Evolutionary conservation across 1,140 invertebrate genomes (phyloP).

Genomic region (Chymomyza costata): DNA sequence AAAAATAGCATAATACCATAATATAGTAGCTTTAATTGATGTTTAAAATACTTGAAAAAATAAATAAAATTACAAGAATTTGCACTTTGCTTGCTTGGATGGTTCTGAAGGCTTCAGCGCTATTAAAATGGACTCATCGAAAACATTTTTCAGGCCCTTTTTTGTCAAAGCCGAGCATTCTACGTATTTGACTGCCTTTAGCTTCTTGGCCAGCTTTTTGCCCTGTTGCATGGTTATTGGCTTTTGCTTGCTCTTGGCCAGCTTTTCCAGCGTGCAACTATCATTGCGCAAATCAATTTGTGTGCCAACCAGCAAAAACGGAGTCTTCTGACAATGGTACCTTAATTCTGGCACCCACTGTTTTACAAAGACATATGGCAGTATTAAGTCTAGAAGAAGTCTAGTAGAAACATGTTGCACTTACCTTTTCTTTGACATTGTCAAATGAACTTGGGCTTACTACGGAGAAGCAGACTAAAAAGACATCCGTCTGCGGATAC

Average conservation of each 20-base stretch:
- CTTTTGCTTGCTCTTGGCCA: conserved; percentile 99
- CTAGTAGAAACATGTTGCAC: not conserved
- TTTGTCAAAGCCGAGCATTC: conserved; percentile 99
- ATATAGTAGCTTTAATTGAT: too few relatives aligned
- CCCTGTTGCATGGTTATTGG: conserved; percentile 97
- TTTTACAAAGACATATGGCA: not conserved
- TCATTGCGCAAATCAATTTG: conserved; percentile 99
- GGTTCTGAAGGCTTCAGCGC: conserved; percentile 97
- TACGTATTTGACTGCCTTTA: conserved; percentile 99
- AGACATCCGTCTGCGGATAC: conserved; percentile 99
- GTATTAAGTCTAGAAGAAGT: not conserved
- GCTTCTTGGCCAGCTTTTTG: conserved; percentile 97
- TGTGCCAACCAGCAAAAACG: conserved; percentile 97
- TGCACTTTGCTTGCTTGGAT: conserved; percentile 93
- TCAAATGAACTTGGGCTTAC: conserved; percentile 99
- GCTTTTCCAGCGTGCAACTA: conserved; percentile 96
- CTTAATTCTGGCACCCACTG: conserved; percentile 99
- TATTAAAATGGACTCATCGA: conserved; percentile 99
- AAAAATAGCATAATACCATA: too few relatives aligned
- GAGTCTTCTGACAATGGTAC: conserved; percentile 99
- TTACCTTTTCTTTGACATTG: conserved; percentile 99
- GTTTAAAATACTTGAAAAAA: too few relatives aligned
- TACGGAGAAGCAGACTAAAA: conserved; percentile 99
- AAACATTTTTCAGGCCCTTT: conserved; percentile 99
- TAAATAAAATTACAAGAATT: conserved; percentile 85